Percentiles rank a stretch among this genome's conserved stretches.
These are phyloP conservation scores for Abscondita cerata DNA, from an alignment of 2,888 invertebrate genomes.

Conservation along the genomic window DNA sequence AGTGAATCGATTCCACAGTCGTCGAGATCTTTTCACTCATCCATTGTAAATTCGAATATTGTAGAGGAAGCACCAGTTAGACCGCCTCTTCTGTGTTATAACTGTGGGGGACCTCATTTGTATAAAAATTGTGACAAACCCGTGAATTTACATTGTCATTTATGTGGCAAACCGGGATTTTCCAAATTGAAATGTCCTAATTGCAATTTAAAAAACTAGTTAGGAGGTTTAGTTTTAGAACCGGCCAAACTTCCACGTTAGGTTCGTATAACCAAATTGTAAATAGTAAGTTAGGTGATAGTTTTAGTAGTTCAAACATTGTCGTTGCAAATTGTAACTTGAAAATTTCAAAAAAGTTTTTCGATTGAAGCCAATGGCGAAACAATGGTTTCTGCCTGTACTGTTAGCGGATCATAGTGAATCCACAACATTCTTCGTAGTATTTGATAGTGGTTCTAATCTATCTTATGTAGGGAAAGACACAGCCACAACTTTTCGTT, in stretches of 20 bases:
- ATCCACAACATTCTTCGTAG: not conserved
- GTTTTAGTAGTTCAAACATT: too few species aligned
- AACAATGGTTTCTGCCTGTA: not conserved
- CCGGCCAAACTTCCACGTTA: not conserved
- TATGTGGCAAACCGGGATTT: not conserved
- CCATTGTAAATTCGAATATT: not conserved
- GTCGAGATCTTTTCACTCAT: not conserved
- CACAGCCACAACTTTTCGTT: not conserved
- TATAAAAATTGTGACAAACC: not conserved
- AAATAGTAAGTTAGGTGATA: too few species aligned
- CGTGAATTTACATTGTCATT: not conserved
- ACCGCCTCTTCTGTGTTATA: not conserved
- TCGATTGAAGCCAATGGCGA: not conserved
- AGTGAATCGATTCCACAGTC: not conserved
- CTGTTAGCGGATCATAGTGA: not conserved
- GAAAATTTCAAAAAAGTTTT: too few species aligned
- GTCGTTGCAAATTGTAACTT: too few species aligned
- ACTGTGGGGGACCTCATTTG: not conserved
- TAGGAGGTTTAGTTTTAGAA: not conserved
- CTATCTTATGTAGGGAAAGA: conserved; percentile 1
- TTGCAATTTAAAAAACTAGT: not conserved
- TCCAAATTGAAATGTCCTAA: not conserved
- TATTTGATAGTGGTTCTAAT: conserved; percentile 4
- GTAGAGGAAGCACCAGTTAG: not conserved
- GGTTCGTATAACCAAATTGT: not conserved